phyloP scores from a whole-genome alignment of 2,797 vertebrate species.

The Clarias laeviceps region DNA sequence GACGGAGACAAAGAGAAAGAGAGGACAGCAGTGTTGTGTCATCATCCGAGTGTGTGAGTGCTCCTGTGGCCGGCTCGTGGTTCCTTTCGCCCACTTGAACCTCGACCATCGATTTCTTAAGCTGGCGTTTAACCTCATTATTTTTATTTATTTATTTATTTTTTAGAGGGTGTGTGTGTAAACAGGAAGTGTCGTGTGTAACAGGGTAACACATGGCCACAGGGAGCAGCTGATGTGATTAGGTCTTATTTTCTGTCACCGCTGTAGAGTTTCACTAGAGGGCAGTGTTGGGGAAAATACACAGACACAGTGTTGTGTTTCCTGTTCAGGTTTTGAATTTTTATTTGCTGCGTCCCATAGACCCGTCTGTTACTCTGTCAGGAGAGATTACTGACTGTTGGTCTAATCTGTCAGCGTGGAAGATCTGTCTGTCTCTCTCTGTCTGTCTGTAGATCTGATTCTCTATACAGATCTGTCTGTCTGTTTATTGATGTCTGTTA shows the following conservation, averaged over 20 bases:
- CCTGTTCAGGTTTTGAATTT: too few species aligned
- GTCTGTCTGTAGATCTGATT: too few species aligned
- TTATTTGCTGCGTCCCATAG: too few species aligned
- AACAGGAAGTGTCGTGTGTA: background rate
- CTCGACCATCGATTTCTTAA: background rate
- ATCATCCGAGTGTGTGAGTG: background rate
- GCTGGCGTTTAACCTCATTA: background rate
- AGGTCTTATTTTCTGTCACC: background rate
- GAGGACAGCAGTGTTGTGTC: background rate
- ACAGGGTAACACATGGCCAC: background rate
- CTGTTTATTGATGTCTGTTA: too few species aligned
- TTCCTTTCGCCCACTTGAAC: background rate
- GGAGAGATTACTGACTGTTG: too few species aligned
- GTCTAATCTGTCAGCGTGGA: too few species aligned
- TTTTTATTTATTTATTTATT: background rate
- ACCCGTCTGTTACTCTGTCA: too few species aligned
- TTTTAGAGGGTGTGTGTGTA: background rate
- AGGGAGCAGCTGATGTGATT: conserved; percentile 9
- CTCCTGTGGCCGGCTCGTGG: background rate
- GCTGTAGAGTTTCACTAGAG: conserved; percentile 36
- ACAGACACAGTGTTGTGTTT: background rate
- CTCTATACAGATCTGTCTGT: too few species aligned
- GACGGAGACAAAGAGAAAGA: background rate
- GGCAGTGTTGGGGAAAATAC: conserved; percentile 31
- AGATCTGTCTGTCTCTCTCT: too few species aligned